Conservation (phyloP, 2,888 invertebrate genomes). For the Caradrina kadenii region DNA sequence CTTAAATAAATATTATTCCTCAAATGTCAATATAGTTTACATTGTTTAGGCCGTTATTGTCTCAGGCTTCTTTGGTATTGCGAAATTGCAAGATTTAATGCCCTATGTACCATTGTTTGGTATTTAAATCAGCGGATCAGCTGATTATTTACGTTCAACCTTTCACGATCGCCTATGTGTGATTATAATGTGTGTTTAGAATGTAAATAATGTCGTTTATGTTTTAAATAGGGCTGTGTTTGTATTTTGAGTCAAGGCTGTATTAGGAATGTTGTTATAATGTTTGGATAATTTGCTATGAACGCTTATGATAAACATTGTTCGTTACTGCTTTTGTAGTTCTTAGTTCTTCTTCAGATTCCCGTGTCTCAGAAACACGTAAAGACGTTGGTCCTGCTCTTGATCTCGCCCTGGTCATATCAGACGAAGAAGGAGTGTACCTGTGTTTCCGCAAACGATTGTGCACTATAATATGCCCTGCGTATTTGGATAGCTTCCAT, state of each 20-base stretch:
- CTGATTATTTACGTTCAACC: constrained; percentile 86
- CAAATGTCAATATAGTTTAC: constrained; percentile 82
- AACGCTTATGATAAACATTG: neutral
- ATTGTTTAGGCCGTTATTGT: constrained; percentile 63
- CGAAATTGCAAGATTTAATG: constrained; percentile 71
- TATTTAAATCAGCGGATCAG: constrained; percentile 87
- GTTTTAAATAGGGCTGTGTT: constrained; percentile 32
- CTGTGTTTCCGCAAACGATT: too few relatives aligned
- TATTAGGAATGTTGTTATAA: constrained; percentile 5
- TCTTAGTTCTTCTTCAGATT: neutral
- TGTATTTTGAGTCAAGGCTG: constrained; percentile 19
- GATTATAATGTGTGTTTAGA: constrained; percentile 59
- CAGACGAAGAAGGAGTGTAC: too few relatives aligned
- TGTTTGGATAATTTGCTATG: neutral
- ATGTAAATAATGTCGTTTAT: constrained; percentile 52
- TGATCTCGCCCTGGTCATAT: too few relatives aligned
- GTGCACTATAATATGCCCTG: too few relatives aligned
- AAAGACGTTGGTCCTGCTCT: too few relatives aligned
- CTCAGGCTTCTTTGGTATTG: constrained; percentile 55
- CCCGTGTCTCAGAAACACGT: too few relatives aligned
- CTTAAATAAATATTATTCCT: constrained; percentile 63
- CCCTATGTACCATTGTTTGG: constrained; percentile 80
- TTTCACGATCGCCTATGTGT: constrained; percentile 84
- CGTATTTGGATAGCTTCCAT: too few relatives aligned
- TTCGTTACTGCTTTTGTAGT: neutral